Base-by-base conservation (phyloP, 2,797 vertebrate species). In the Melopsittacus undulatus region DNA sequence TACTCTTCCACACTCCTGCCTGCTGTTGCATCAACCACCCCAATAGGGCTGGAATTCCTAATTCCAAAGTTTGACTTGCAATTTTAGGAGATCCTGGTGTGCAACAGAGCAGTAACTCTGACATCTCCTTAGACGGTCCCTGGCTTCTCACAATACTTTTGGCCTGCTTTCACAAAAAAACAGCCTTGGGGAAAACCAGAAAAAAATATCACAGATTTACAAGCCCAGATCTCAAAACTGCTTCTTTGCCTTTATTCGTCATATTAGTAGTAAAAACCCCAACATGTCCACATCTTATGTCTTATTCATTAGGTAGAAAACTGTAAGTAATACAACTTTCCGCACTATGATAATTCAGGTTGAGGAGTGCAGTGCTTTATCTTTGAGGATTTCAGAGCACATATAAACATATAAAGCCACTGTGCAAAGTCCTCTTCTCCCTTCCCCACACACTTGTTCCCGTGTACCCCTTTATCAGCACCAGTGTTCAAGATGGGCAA, bases 301-400 rank as follows among this genome's bases (percentile, higher is more conserved):
- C 18, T 74, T 38, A 85, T 8, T 89, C 7, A 45, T 88, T 57
- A 90, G 18, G 40, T 24, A 92, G 49, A 86, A 94, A 88, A 38
- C 0, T 5, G 0, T 59, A 46, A 63, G 30, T 68, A 86, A 76
- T 42, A 11, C 0, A 1, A 19, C 14, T 61, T 83, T 64, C 52
- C 89, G 43, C 11, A 17, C 48, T 57, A 2, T 5, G 32, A n/a
- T 40, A 5, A 26, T 49, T 78, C 40, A 75, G 13, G 27, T 2
- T 48, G 45, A 64, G 22, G 15, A 75, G 7, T 4, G 30, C 1
- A 7, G 9, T 29, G 24, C n/a, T 62, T 90, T 66, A 3, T 18
- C 51, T 42, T 36, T 40, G 40, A 90, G 64, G 42, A 40, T 75
- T 92, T 91, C 59, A 69, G 27, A 79, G 51, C 54, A 48, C 30